Evolutionary conservation across 2,888 invertebrate genomes (phyloP).

Genomic region (Eulithis prunata): DNA sequence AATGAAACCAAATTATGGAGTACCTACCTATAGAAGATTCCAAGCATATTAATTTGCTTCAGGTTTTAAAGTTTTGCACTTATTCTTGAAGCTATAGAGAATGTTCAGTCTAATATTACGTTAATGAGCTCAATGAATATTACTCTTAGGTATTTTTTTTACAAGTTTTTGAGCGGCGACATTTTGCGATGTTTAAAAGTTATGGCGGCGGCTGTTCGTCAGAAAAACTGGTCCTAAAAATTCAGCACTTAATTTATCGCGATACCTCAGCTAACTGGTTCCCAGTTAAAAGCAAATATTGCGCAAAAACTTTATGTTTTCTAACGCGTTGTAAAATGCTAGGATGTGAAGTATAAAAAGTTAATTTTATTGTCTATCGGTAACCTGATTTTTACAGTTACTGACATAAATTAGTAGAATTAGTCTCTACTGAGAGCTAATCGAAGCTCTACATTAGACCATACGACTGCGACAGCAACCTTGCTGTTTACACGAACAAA

Average conservation of each 20-base stretch:
- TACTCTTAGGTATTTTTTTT: conserved; percentile 5
- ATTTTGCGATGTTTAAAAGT: conserved; percentile 17
- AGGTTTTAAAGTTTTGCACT: too few relatives aligned
- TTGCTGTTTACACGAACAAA: too few relatives aligned
- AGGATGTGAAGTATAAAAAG: neutral
- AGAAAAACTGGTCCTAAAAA: conserved; percentile 15
- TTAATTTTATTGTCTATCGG: neutral
- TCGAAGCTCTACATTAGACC: too few relatives aligned
- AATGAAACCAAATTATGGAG: too few relatives aligned
- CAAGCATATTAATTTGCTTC: too few relatives aligned
- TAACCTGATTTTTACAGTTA: neutral
- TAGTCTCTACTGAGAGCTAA: too few relatives aligned
- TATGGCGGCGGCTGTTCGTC: conserved; percentile 1
- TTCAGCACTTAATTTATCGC: conserved; percentile 4
- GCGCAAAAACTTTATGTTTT: conserved; percentile 12
- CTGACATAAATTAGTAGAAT: too few relatives aligned
- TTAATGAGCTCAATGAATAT: conserved; percentile 1
- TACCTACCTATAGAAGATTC: too few relatives aligned
- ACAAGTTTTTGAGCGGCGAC: conserved; percentile 9
- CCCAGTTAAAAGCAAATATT: conserved; percentile 7
- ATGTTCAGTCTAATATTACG: neutral
- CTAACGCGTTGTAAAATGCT: neutral
- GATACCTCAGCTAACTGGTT: conserved; percentile 11
- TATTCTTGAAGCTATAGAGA: too few relatives aligned
- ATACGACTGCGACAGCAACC: too few relatives aligned